These are phyloP conservation scores for Drosophila lacicola DNA, from an alignment of 2,888 invertebrate genomes.

Conservation along the genomic window DNA sequence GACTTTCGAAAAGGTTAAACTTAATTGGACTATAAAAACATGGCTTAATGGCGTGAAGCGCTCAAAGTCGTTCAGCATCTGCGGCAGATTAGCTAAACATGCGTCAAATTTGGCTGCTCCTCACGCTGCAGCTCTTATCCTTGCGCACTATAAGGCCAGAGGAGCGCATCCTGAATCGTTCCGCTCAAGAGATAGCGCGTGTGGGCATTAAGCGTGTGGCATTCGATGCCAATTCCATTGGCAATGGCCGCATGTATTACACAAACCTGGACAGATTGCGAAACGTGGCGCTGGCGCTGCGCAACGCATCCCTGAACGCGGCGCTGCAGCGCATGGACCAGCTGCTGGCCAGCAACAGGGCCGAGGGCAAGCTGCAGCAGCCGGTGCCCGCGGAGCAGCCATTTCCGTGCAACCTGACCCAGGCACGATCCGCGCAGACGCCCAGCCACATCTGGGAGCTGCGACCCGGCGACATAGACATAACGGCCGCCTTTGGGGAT, in stretches of 20 bases:
- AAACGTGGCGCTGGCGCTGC: constrained; percentile 30
- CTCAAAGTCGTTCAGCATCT: constrained; percentile 1
- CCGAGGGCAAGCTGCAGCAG: constrained; percentile 75
- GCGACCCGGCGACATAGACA: constrained; percentile 87
- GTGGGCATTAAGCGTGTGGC: constrained; percentile 37
- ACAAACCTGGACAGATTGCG: constrained; percentile 63
- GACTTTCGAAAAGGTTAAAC: not conserved
- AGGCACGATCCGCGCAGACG: constrained; percentile 34
- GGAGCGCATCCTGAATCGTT: constrained; percentile 8
- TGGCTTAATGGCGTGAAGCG: not conserved
- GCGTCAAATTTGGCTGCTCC: not conserved
- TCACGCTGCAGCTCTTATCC: constrained; percentile 1
- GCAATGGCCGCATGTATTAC: constrained; percentile 54
- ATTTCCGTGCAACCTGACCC: constrained; percentile 26
- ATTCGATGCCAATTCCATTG: constrained; percentile 25
- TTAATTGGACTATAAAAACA: constrained; percentile 16
- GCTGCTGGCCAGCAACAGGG: constrained; percentile 33
- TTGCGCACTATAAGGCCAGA: constrained; percentile 17
- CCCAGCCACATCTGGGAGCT: constrained; percentile 86
- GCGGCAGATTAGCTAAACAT: not conserved
- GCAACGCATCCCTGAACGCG: constrained; percentile 37
- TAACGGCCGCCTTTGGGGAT: constrained; percentile 87
- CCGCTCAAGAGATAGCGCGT: constrained; percentile 18
- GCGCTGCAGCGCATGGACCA: constrained; percentile 18
- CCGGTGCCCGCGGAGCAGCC: constrained; percentile 64